phyloP scores from a whole-genome alignment of 2,797 vertebrate genomes.

The Epinephelus coioides region DNA sequence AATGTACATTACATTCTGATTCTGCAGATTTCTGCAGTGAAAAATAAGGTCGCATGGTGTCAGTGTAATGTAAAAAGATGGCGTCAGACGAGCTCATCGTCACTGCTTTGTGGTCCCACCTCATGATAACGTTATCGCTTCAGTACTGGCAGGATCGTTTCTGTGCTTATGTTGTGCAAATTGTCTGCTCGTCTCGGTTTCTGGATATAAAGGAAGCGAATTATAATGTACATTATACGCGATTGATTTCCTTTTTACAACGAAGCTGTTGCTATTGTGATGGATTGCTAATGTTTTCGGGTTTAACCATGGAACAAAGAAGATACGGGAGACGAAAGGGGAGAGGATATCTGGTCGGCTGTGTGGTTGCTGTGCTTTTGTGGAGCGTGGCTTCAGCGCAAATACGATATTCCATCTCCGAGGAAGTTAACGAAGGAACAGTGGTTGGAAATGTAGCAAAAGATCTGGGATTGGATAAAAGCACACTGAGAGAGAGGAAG shows the following conservation, averaged over 20 bases:
- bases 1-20: too few species aligned
- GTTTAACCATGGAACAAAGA: conserved; percentile 59
- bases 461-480: conserved; percentile 81
- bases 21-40: neutral
- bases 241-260: rapidly evolving
- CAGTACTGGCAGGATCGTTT: neutral
- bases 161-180: neutral
- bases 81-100: neutral
- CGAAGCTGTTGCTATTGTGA: neutral
- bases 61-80: conserved; percentile 25
- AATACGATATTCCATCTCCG: conserved; percentile 78
- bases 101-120: conserved; percentile 21
- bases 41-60: conserved; percentile 31
- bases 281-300: neutral
- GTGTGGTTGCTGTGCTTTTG: conserved; percentile 41
- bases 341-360: neutral
- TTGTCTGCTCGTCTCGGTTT: rapidly evolving
- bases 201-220: rapidly evolving
- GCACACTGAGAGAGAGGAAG: conserved; percentile 65
- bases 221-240: too few species aligned
- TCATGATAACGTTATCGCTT: neutral
- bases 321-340: neutral
- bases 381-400: conserved; percentile 60
- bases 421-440: conserved; percentile 81
- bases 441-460: conserved; percentile 84